phyloP scores from a whole-genome alignment of 1,140 invertebrate species.

The Calliopsis andreniformis region DNA sequence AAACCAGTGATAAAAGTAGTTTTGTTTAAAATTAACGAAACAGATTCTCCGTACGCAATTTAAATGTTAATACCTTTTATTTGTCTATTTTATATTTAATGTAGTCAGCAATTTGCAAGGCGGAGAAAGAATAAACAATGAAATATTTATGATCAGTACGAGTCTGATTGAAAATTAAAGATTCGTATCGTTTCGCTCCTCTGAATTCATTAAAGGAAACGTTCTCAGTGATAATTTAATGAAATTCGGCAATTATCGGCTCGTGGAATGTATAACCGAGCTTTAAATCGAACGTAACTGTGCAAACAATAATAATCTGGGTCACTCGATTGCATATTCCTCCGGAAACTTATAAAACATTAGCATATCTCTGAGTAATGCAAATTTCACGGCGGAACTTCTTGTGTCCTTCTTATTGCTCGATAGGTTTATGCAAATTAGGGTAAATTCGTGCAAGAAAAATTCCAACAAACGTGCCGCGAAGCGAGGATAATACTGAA shows the following conservation, averaged over 20 bases:
- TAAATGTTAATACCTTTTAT: too few relatives aligned
- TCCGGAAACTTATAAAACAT: constrained; percentile 37
- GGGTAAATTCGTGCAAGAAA: constrained; percentile 23
- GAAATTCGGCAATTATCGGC: constrained; percentile 32
- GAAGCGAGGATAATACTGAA: constrained; percentile 5
- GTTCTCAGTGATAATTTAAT: constrained; percentile 14
- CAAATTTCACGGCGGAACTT: constrained; percentile 39
- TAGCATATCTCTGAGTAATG: constrained; percentile 16
- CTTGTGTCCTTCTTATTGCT: constrained; percentile 34
- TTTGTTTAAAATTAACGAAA: too few relatives aligned
- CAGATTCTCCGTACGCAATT: too few relatives aligned
- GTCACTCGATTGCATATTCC: constrained; percentile 43
- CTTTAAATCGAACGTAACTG: constrained; percentile 1
- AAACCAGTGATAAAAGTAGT: too few relatives aligned
- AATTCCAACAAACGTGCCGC: constrained; percentile 4
- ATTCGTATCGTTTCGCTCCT: too few relatives aligned
- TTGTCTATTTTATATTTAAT: too few relatives aligned
- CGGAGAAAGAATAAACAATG: neutral
- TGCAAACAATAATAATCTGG: constrained; percentile 47
- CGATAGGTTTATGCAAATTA: constrained; percentile 42
- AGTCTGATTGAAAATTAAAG: too few relatives aligned
- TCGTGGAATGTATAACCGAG: neutral
- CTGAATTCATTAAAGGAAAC: neutral
- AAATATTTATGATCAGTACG: too few relatives aligned
- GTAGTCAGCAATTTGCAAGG: neutral